phyloP scores from a whole-genome alignment of 2,113 vertebrate genomes.

The Boleophthalmus pectinirostris region DNA sequence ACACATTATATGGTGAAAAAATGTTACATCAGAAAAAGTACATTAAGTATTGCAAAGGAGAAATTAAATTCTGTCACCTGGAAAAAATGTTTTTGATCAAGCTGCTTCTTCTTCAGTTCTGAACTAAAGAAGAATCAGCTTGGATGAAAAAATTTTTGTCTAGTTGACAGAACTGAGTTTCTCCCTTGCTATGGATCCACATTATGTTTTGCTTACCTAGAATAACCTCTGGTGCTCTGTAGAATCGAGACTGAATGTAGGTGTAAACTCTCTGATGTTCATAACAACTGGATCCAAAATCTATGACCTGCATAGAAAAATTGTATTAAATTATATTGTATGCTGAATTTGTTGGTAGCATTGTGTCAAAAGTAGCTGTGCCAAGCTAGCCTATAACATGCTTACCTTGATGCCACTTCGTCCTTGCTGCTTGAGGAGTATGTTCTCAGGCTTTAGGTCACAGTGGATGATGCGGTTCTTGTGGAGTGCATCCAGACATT shows the following conservation, averaged over 20 bases:
- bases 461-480: constrained; percentile 99
- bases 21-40: not conserved
- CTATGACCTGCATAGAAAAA: constrained; percentile 81
- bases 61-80: too few relatives aligned
- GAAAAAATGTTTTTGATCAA: too few relatives aligned
- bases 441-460: constrained; percentile 99
- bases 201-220: constrained; percentile 71
- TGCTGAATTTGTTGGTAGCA: too few relatives aligned
- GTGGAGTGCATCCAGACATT: constrained; percentile 97
- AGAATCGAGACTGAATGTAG: constrained; percentile 98
- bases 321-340: not conserved
- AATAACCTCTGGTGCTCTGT: constrained; percentile 97
- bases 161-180: too few relatives aligned
- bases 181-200: too few relatives aligned
- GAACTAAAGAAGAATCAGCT: too few relatives aligned
- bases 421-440: constrained; percentile 96
- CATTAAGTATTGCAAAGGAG: not conserved
- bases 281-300: constrained; percentile 98
- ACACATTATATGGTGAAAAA: not conserved
- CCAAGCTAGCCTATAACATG: too few relatives aligned
- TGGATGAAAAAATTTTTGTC: too few relatives aligned
- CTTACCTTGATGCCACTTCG: constrained; percentile 92
- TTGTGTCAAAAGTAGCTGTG: not conserved
- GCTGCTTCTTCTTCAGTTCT: too few relatives aligned
- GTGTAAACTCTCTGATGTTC: constrained; percentile 99